Percentiles rank a stretch among this genome's conserved stretches.
phyloP scores from a whole-genome alignment of 1,140 invertebrate species.

The Arctopsyche grandis region DNA sequence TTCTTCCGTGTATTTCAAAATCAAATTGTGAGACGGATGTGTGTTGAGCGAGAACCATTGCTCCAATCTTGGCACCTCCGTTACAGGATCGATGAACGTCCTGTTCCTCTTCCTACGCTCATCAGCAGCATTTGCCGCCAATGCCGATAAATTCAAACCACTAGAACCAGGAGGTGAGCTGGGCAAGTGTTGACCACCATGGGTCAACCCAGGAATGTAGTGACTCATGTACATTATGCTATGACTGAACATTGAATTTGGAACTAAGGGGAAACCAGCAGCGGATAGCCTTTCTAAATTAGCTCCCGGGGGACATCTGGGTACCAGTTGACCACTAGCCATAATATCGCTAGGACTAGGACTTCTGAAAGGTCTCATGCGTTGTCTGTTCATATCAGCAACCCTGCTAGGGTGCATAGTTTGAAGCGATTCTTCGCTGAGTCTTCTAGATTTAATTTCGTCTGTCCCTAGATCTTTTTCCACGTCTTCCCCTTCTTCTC shows the following conservation, averaged over 20 bases:
- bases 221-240: slow-evolving; percentile 93
- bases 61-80: slow-evolving; percentile 95
- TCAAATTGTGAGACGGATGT: slow-evolving; percentile 95
- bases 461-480: slow-evolving; percentile 52
- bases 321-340: slow-evolving; percentile 56
- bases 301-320: slow-evolving; percentile 54
- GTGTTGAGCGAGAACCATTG: slow-evolving; percentile 98
- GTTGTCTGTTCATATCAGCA: slow-evolving; percentile 58
- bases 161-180: slow-evolving; percentile 63
- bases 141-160: slow-evolving; percentile 69
- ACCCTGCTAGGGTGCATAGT: slow-evolving; percentile 54
- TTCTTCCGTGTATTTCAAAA: slow-evolving; percentile 96
- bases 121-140: slow-evolving; percentile 74
- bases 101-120: slow-evolving; percentile 93
- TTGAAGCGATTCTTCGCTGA: slow-evolving; percentile 54
- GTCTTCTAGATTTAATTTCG: slow-evolving; percentile 47
- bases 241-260: slow-evolving; percentile 85
- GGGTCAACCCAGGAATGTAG: slow-evolving; percentile 75
- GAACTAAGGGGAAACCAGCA: slow-evolving; percentile 79
- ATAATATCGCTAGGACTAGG: slow-evolving; percentile 60
- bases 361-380: slow-evolving; percentile 57
- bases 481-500: slow-evolving; percentile 57
- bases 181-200: slow-evolving; percentile 60
- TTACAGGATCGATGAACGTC: slow-evolving; percentile 98
- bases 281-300: slow-evolving; percentile 66